Evolutionary conservation across 2,113 vertebrate species (phyloP).

Genomic region (Seriola rivoliana): DNA sequence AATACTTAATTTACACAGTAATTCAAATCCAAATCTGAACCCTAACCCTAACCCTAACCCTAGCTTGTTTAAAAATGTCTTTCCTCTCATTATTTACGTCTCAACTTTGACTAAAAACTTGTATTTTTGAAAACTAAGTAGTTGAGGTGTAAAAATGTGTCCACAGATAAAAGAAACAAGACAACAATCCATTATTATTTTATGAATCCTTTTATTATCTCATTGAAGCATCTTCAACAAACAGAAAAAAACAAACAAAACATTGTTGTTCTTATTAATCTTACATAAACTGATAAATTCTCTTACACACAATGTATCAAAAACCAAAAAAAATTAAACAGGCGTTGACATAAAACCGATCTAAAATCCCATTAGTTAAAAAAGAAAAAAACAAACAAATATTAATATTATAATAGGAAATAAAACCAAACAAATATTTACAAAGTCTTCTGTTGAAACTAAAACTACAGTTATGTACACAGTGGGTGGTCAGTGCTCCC

Average conservation of each 20-base stretch:
- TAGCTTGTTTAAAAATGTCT: no score
- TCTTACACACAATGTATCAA: constrained; percentile 69
- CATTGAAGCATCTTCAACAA: constrained; percentile 65
- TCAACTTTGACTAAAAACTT: no score
- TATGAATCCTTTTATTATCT: constrained; percentile 75
- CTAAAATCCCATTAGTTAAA: constrained; percentile 79
- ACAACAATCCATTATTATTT: constrained; percentile 8
- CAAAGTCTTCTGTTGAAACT: constrained; percentile 59
- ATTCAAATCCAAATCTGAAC: no score
- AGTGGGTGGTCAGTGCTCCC: constrained; percentile 44
- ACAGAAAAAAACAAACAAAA: constrained; percentile 62
- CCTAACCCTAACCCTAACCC: no score
- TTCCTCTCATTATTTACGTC: no score
- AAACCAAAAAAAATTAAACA: constrained; percentile 75
- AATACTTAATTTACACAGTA: no score
- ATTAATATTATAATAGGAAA: constrained; percentile 72
- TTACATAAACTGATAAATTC: constrained; percentile 61
- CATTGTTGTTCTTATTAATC: constrained; percentile 66
- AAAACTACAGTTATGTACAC: constrained; percentile 71
- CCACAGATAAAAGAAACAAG: neutral
- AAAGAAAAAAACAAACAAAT: constrained; percentile 66
- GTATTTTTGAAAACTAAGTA: no score
- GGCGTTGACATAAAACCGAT: constrained; percentile 58
- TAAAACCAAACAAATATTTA: constrained; percentile 75
- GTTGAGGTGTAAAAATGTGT: neutral